Evolutionary conservation across 2,797 vertebrate species (phyloP), one percentile per base, ranked within the genome.

Genomic region (Masticophis lateralis): DNA sequence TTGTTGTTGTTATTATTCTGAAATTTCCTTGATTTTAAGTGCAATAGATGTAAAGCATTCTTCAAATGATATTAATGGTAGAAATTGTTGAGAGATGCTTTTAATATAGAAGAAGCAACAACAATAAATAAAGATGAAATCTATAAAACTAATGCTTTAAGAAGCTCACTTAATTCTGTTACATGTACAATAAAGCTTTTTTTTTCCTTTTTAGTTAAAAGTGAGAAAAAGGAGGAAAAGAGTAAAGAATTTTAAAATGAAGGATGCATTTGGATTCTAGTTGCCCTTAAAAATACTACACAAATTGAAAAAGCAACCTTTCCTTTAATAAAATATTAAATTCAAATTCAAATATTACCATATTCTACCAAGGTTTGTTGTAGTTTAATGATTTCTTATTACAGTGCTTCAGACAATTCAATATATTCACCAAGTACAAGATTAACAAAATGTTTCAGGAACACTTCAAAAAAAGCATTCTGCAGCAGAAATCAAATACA

Each of bases 281-380:
- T 91, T 32, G 25, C 86, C 92, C 93, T 93, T 91, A 87, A 87
- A 91, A 87, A 69, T 88, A 89, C 87, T 90, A 95, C 13, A 63
- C 92, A 86, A 88, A 14, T 89, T 94, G 61, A 94, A 95, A 96
- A 95, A 66, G 89, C 92, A 95, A 91, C 69, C 83, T 94, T 96
- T 93, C 90, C 92, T 94, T 93, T 94, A 91, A 88, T 95, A 93
- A 95, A 96, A 83, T 95, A 95, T 94, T 92, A 95, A 92, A 95
- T 83, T n/a, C 86, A 94, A 90, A 94, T 95, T 95, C 94, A 91
- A 83, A 89, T 89, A 93, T 89, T 93, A 89, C 59, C 16, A 56
- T 94, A 92, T 87, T 93, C 92, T 79, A 87, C 86, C 59, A 83
- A 59, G 8, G 92, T 95, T 90, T 90, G 63, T 94, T 91, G 56